Conservation (phyloP, 2,888 invertebrate species). For the Limenitis camilla region DNA sequence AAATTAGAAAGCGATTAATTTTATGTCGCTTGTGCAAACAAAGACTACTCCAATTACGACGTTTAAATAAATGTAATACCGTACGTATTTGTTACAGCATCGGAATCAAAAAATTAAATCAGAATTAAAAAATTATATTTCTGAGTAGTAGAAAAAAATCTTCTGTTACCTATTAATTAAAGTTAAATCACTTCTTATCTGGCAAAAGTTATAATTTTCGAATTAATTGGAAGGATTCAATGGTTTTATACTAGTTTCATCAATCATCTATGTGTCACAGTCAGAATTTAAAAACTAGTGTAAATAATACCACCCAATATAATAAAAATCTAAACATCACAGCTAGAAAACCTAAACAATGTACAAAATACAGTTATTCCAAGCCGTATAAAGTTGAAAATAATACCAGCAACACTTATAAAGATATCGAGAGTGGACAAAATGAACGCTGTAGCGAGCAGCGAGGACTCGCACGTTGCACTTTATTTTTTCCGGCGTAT, state of each 20-base stretch:
- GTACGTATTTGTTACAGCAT: too few relatives aligned
- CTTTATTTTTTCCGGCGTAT: constrained; percentile 67
- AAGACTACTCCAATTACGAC: too few relatives aligned
- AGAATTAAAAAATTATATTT: not conserved
- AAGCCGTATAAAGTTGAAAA: constrained; percentile 24
- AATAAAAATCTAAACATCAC: constrained; percentile 3
- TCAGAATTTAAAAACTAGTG: too few relatives aligned
- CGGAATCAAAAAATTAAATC: too few relatives aligned
- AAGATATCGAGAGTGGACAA: constrained; percentile 50
- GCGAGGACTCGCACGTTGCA: constrained; percentile 36
- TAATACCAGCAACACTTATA: constrained; percentile 41
- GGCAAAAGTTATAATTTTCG: not conserved
- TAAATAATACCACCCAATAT: not conserved
- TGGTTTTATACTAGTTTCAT: too few relatives aligned
- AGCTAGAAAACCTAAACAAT: constrained; percentile 10
- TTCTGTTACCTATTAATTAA: too few relatives aligned
- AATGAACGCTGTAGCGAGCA: constrained; percentile 32
- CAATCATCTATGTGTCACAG: too few relatives aligned
- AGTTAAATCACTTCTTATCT: not conserved
- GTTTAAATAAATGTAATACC: too few relatives aligned
- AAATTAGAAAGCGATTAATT: too few relatives aligned
- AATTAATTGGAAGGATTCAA: too few relatives aligned
- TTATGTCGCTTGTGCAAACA: too few relatives aligned
- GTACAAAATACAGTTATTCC: constrained; percentile 15
- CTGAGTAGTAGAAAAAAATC: not conserved